phyloP scores from a whole-genome alignment of 2,888 invertebrate species.

The Bembecia ichneumoniformis region DNA sequence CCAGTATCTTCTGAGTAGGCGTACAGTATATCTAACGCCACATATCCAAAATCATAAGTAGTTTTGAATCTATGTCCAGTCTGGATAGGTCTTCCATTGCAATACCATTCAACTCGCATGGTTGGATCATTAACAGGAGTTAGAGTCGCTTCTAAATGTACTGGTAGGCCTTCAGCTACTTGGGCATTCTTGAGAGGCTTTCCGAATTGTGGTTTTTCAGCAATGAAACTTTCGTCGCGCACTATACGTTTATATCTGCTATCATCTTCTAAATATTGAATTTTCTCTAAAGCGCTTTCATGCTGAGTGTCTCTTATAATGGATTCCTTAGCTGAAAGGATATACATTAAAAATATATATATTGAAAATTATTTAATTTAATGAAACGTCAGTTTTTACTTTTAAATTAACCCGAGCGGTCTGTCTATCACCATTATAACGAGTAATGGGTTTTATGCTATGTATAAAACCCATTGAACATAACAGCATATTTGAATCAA shows the following conservation, averaged over 20 bases:
- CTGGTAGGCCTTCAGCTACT: constrained; percentile 87
- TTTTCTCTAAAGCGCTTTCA: constrained; percentile 92
- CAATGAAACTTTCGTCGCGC: constrained; percentile 81
- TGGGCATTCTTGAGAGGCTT: constrained; percentile 89
- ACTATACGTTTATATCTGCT: constrained; percentile 80
- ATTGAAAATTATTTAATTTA: too few species aligned
- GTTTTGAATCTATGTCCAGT: constrained; percentile 96
- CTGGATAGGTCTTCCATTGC: constrained; percentile 93
- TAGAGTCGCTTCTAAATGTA: constrained; percentile 94
- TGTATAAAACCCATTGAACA: too few species aligned
- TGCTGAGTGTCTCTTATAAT: constrained; percentile 94
- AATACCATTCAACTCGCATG: constrained; percentile 98
- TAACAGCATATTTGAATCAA: not conserved
- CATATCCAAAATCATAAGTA: constrained; percentile 97
- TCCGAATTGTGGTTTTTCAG: constrained; percentile 92
- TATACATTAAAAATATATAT: not conserved
- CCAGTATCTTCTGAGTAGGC: constrained; percentile 98
- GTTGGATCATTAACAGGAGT: constrained; percentile 98
- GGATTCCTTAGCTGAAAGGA: constrained; percentile 79
- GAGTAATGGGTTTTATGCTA: too few species aligned
- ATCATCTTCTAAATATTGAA: constrained; percentile 91
- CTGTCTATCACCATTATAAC: too few species aligned
- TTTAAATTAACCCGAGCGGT: not conserved
- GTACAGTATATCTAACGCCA: constrained; percentile 95
- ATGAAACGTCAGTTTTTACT: too few species aligned